A percentile compares a stretch with the other conserved stretches of the same genome.
phyloP scores from a whole-genome alignment of 2,888 invertebrate species.

The Terebella lapidaria region DNA sequence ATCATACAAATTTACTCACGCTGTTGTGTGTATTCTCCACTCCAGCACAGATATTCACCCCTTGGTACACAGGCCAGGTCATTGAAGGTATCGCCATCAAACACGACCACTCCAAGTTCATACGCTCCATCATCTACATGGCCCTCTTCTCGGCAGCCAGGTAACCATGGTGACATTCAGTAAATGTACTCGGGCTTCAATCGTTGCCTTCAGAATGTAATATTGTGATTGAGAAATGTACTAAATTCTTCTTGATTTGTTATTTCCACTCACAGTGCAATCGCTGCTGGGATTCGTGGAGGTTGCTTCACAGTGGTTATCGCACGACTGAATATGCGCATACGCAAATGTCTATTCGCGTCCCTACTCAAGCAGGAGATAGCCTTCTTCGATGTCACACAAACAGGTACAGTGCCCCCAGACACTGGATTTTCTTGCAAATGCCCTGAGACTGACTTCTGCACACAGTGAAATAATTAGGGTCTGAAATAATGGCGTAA shows the following conservation, averaged over 20 bases:
- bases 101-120: constrained; percentile 44
- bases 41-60: constrained; percentile 52
- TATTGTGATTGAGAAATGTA: neutral
- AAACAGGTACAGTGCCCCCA: too few species aligned
- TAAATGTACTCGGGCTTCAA: neutral
- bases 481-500: too few species aligned
- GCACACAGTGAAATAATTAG: neutral
- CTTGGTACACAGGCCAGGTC: constrained; percentile 52
- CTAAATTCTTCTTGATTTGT: neutral
- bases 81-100: constrained; percentile 52
- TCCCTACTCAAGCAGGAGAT: constrained; percentile 50
- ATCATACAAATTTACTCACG: neutral
- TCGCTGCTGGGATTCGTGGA: constrained; percentile 48
- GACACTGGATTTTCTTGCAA: neutral
- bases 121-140: constrained; percentile 33
- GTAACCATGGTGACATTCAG: constrained; percentile 21
- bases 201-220: neutral
- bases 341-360: constrained; percentile 43
- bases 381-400: constrained; percentile 51
- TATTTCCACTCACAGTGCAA: constrained; percentile 30
- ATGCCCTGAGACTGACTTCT: neutral
- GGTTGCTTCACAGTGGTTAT: constrained; percentile 49
- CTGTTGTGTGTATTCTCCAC: constrained; percentile 4
- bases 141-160: constrained; percentile 30
- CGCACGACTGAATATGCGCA: constrained; percentile 43